Evolutionary conservation across 2,888 invertebrate genomes (phyloP), one percentile per base, ranked within the genome.

Genomic region (Eilema depressum): DNA sequence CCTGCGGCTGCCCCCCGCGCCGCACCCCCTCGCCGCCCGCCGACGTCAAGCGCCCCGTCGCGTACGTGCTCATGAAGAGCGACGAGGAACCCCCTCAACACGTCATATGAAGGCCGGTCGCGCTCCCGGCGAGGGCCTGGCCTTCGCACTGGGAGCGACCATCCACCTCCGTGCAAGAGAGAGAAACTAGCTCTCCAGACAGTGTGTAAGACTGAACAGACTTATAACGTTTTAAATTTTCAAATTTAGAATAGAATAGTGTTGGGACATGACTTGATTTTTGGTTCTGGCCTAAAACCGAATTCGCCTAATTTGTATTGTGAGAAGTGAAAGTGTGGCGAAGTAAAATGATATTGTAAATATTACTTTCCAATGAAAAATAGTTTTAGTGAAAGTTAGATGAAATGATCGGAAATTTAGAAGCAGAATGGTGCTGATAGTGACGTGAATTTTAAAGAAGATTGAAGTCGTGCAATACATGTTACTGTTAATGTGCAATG

Each of bases 71-170:
- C 77, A 96, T 96, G 96, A 96, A 96, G 91, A 96, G 96, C 61
- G 95, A 96, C 83, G 95, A 96, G 83, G 96, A 96, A 78, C 95
- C 94, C 0, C 95, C 95, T 2, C 95, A 96, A 73, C 97, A 97
- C 89, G 97, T 97, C 92, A 97, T 97, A 96, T 97, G 97, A 97
- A 97, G 97, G 96, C 97, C 97, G 95, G 97, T 97, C 89, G 97
- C 97, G 97, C 97, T 97, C 95, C 97, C 97, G 86, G 97, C 97
- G 88, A 93, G 97, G 85, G 91, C 91, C n/a, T 92, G 93, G 90
- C 91, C 95, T 76, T 85, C 92, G 81, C 96, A 95, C 78, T 96
- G 95, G 94, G 95, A 95, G 94, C 93, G 90, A 81, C 94, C 95
- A 25, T 95, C 95, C 73, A 94, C 95, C 59, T 94, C 94, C 37